phyloP scores from a whole-genome alignment of 2,797 vertebrate species.

The Masticophis lateralis region DNA sequence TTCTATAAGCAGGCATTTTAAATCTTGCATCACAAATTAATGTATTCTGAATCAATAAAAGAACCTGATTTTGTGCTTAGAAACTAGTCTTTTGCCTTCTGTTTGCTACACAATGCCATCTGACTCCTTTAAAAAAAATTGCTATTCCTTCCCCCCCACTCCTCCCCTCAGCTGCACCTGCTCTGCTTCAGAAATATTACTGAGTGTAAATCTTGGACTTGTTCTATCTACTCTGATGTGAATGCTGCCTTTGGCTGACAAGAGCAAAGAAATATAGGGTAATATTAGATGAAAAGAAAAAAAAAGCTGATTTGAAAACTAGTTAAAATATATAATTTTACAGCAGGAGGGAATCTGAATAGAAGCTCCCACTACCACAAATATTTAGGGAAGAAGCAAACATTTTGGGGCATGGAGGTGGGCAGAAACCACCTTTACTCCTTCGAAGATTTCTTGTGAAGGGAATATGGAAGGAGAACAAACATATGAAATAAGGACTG shows the following conservation, averaged over 20 bases:
- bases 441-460: neutral
- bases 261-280: conserved; percentile 34
- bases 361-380: conserved; percentile 31
- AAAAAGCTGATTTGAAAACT: conserved; percentile 47
- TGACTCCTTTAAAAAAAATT: conserved; percentile 66
- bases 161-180: conserved; percentile 65
- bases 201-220: conserved; percentile 56
- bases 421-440: neutral
- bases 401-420: neutral
- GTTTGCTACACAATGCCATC: conserved; percentile 66
- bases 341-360: conserved; percentile 47
- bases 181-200: conserved; percentile 63
- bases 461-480: neutral
- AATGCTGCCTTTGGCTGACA: conserved; percentile 37
- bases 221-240: conserved; percentile 54
- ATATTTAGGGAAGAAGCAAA: neutral
- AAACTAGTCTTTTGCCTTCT: conserved; percentile 67
- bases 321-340: conserved; percentile 3
- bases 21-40: conserved; percentile 63
- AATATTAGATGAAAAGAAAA: conserved; percentile 16
- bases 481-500: neutral
- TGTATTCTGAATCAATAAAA: conserved; percentile 72
- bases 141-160: conserved; percentile 14
- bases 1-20: conserved; percentile 69
- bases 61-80: conserved; percentile 71